phyloP scores from a whole-genome alignment of 2,113 vertebrate species.

The Phyllostomus discolor region DNA sequence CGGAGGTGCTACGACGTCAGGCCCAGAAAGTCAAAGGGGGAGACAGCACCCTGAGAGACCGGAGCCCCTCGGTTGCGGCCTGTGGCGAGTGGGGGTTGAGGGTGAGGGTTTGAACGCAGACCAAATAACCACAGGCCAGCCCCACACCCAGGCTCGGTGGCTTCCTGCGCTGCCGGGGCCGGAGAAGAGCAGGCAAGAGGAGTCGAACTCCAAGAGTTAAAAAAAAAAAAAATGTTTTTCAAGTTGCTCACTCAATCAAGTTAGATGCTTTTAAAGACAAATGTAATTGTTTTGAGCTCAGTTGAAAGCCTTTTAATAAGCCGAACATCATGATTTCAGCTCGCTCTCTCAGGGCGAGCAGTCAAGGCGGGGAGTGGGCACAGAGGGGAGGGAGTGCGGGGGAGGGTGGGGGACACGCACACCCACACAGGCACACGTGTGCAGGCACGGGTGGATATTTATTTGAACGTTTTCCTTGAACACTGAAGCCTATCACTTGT shows the following conservation, averaged over 20 bases:
- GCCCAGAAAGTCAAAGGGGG: not conserved
- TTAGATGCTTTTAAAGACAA: slow-evolving; percentile 38
- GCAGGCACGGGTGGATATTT: not conserved
- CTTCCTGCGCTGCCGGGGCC: too few relatives aligned
- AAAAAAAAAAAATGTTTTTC: not conserved
- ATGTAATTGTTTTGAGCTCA: slow-evolving; percentile 18
- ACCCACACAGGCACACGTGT: rapidly evolving
- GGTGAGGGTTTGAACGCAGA: not conserved
- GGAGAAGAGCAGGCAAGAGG: not conserved
- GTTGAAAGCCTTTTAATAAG: slow-evolving; percentile 38
- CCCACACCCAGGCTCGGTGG: not conserved
- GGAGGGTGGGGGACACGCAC: rapidly evolving
- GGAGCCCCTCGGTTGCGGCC: not conserved
- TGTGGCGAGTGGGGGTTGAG: rapidly evolving
- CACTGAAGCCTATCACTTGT: not conserved
- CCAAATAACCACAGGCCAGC: rapidly evolving
- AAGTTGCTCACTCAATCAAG: not conserved
- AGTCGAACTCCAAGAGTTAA: not conserved
- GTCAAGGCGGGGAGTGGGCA: not conserved
- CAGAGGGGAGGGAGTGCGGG: not conserved
- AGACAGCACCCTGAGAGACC: not conserved
- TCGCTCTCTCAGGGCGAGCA: not conserved
- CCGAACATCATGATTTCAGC: not conserved
- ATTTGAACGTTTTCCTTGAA: not conserved
- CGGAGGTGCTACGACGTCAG: not conserved